A percentile compares a stretch with the other conserved stretches of the same genome.
Conservation (phyloP, 2,113 vertebrate genomes). For the Tenebrosternarchus preto region DNA sequence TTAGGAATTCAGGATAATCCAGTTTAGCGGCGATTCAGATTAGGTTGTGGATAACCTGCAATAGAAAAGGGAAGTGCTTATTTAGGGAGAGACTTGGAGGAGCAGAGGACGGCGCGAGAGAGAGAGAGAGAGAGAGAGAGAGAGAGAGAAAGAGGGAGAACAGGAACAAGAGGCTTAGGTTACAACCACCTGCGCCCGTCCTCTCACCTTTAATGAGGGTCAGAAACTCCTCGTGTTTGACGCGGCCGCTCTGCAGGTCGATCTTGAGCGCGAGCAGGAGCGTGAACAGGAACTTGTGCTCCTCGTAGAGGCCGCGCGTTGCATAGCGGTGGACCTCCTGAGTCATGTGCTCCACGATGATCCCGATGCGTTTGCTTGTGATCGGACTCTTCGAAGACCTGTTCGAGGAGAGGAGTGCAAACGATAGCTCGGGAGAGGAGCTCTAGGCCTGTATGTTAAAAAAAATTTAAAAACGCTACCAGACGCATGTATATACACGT, state of each 20-base stretch:
- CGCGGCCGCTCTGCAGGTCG: constrained; percentile 86
- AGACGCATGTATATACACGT: too few relatives aligned
- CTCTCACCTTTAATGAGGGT: constrained; percentile 91
- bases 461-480: not conserved
- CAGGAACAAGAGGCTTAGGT: too few relatives aligned
- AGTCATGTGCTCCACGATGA: constrained; percentile 94
- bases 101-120: too few relatives aligned
- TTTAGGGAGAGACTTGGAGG: too few relatives aligned
- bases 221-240: constrained; percentile 92
- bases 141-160: not conserved
- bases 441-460: not conserved
- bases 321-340: constrained; percentile 87
- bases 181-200: not conserved
- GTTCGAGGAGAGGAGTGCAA: constrained; percentile 49
- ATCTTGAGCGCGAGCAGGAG: constrained; percentile 91
- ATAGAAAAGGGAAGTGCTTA: too few relatives aligned
- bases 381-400: constrained; percentile 89
- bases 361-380: constrained; percentile 87
- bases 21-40: too few relatives aligned
- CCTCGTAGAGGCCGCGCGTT: constrained; percentile 87
- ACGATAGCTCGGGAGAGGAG: not conserved
- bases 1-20: constrained; percentile 7
- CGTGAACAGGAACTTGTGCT: constrained; percentile 95
- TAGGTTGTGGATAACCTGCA: too few relatives aligned
- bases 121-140: not conserved